Conservation (phyloP, 1,140 invertebrate species). For the Chymomyza costata region DNA sequence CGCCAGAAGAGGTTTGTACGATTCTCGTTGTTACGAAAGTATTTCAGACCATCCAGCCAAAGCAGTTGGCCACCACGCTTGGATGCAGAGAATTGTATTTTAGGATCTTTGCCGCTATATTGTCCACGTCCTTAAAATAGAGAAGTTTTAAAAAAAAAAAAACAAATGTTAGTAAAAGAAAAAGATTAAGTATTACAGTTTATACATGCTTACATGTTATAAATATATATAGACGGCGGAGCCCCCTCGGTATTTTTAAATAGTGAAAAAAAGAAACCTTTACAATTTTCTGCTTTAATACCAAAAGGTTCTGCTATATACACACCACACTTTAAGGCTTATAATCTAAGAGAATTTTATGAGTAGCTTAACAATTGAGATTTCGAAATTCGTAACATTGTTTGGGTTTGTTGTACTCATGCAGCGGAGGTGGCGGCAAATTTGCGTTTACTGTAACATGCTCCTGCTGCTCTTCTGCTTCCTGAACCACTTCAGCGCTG, state of each 20-base stretch:
- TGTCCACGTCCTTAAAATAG: conserved; percentile 44
- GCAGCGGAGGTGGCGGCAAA: conserved; percentile 29
- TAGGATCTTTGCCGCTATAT: conserved; percentile 50
- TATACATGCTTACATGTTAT: conserved; percentile 6
- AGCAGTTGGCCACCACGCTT: conserved; percentile 67
- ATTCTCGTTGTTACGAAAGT: conserved; percentile 70
- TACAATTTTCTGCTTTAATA: conserved; percentile 45
- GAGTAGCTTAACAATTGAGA: conserved; percentile 10
- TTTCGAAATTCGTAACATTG: conserved; percentile 26
- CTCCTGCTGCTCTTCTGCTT: conserved; percentile 2
- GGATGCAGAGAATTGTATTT: conserved; percentile 64
- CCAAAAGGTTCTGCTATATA: conserved; percentile 18
- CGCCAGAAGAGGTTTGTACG: conserved; percentile 71
- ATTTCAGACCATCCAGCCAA: conserved; percentile 69
- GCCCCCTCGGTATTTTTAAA: conserved; percentile 23
- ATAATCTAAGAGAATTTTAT: conserved; percentile 17
- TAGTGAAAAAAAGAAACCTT: no score
- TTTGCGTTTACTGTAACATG: background rate
- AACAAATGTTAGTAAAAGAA: conserved; percentile 16
- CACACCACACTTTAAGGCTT: conserved; percentile 33
- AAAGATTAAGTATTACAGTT: no score
- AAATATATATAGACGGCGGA: conserved; percentile 32
- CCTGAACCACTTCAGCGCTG: background rate
- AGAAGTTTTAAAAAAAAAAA: conserved; percentile 19
- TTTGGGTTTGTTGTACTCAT: conserved; percentile 39